Evolutionary conservation across 2,888 invertebrate species (phyloP).

Genomic region (Hypercompe scribonia): DNA sequence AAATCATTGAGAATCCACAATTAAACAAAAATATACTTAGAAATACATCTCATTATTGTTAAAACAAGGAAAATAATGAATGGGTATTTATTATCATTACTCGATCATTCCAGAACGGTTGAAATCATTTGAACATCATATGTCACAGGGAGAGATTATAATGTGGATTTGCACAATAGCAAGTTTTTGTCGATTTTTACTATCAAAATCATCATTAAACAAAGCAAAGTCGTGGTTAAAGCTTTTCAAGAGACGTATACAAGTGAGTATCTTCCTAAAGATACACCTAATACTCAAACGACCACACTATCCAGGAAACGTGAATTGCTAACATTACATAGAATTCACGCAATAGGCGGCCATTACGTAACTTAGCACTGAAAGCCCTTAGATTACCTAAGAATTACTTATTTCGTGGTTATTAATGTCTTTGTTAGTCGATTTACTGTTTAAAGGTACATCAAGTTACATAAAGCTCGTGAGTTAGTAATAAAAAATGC

Average conservation of each 20-base stretch:
- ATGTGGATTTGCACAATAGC: too few species aligned
- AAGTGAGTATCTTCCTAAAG: not conserved
- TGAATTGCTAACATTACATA: conserved; percentile 44
- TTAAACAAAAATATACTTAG: too few species aligned
- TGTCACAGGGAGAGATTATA: not conserved
- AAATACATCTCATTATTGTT: too few species aligned
- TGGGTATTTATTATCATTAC: too few species aligned
- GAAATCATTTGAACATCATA: too few species aligned
- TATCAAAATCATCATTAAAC: not conserved
- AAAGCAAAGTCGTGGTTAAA: not conserved
- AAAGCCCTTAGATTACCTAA: conserved; percentile 46
- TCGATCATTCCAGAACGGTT: too few species aligned
- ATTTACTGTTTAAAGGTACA: conserved; percentile 51
- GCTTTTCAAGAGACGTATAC: not conserved
- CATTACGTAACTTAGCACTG: conserved; percentile 43
- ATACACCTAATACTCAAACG: not conserved
- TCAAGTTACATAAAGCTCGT: conserved; percentile 27
- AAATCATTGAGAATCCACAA: too few species aligned
- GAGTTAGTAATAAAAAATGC: conserved; percentile 11
- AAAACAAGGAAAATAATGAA: too few species aligned
- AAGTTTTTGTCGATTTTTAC: too few species aligned
- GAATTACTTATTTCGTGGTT: conserved; percentile 47
- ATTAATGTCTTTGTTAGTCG: conserved; percentile 54
- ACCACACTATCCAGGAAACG: conserved; percentile 35
- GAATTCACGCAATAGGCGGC: conserved; percentile 40